Base-by-base conservation (phyloP, 2,113 vertebrate species). In the Junco hyemalis region DNA sequence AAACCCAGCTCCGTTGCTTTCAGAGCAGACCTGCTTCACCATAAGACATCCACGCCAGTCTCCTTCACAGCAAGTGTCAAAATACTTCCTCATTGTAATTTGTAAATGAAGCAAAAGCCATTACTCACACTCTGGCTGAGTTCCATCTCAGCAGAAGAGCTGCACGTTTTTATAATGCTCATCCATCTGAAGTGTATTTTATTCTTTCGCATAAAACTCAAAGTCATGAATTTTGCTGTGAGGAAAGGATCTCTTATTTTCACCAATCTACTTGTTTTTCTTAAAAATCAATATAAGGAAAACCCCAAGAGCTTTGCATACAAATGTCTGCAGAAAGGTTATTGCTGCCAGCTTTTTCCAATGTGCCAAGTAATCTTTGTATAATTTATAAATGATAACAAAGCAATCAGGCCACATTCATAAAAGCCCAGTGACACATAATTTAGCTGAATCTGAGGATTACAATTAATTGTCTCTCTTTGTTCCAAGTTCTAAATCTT, bases 391-490 rank as follows among this genome's bases (percentile, higher is more conserved):
- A 97, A 97, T 95, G 57, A 98, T 98, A 98, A 97, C 98, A 98
- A 98, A 98, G 96, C 96, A 98, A 97, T 98, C 96, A 97, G 96
- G 74, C 91, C 95, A 97, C 95, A 97, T 98, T 98, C 94, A 97
- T 98, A 97, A 98, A 98, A 98, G 92, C 96, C 94, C 93, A 97
- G 81, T 98, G 98, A 98, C 97, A 98, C 94, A 88, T 96, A 96
- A 98, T 98, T 98, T 97, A 97, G 96, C 96, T 96, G 96, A 98
- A 97, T 98, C 95, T 95, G 85, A 98, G 97, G 96, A 98, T 98
- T 98, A 98, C 97, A 98, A 99, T 99, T 98, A 99, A 99, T 99
- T 98, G 98, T 98, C 95, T 97, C 93, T 97, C 98, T 98, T 98
- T 98, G 97, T 98, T 99, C 98, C 96, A 98, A 98, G 96, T 98